Conservation (phyloP, 1,140 invertebrate genomes). For the Teleogryllus occipitalis region DNA sequence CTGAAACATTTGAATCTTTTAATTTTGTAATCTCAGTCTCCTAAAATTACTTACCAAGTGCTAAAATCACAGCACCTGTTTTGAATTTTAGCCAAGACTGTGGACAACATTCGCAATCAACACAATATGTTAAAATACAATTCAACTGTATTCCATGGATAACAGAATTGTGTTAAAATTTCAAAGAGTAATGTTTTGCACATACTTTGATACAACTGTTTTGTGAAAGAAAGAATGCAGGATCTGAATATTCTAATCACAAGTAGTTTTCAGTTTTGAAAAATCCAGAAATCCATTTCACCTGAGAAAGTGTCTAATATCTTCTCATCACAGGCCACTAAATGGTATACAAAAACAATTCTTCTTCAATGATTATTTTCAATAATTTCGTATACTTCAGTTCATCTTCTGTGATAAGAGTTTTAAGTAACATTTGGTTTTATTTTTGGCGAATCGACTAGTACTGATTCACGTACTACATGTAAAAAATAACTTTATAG, state of each 20-base stretch:
- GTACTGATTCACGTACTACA: conserved; percentile 12
- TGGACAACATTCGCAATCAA: background rate
- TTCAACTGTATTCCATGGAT: background rate
- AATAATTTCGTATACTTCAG: conserved; percentile 15
- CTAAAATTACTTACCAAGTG: background rate
- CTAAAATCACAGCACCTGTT: too few species aligned
- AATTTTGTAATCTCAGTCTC: background rate
- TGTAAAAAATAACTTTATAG: conserved; percentile 15
- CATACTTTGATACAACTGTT: background rate
- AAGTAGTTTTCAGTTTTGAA: background rate
- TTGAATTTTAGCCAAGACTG: background rate
- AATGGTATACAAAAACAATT: conserved; percentile 15
- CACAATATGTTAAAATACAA: background rate
- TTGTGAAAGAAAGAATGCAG: background rate
- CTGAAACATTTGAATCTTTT: background rate
- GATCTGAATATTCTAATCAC: background rate
- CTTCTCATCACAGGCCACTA: conserved; percentile 15
- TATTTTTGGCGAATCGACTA: conserved; percentile 17
- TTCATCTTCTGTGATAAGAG: background rate
- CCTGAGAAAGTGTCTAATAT: conserved; percentile 11
- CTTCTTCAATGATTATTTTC: background rate
- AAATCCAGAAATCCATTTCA: background rate
- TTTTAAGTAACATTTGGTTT: background rate
- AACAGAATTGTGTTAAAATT: background rate
- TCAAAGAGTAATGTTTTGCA: background rate